Conservation (phyloP, 2,888 invertebrate genomes). For the Caenorhabditis sp. region DNA sequence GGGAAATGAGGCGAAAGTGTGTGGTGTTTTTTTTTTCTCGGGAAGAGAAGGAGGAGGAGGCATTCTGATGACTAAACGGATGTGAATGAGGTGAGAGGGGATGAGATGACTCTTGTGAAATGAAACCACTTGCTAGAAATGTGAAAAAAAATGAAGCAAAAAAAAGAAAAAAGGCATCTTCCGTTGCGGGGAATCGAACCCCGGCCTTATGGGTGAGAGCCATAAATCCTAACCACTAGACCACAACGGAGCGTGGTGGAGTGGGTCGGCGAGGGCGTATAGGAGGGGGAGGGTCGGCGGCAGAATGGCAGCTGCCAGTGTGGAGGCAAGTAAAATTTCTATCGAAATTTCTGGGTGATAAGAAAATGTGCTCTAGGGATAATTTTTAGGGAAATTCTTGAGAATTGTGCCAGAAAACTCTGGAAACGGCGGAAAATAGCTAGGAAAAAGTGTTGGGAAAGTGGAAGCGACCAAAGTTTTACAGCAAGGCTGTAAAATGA, state of each 20-base stretch:
- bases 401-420: too few species aligned
- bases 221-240: constrained; percentile 76
- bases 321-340: too few species aligned
- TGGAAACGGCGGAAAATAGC: too few species aligned
- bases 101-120: background rate
- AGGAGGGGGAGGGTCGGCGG: background rate
- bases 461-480: background rate
- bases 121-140: too few species aligned
- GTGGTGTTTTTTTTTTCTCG: background rate
- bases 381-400: background rate
- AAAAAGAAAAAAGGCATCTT: constrained; percentile 29
- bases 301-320: background rate
- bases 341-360: background rate
- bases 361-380: background rate
- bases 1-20: constrained; percentile 38
- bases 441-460: background rate
- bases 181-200: constrained; percentile 73
- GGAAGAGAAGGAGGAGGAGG: background rate
- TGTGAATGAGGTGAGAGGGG: constrained; percentile 16
- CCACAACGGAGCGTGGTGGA: constrained; percentile 67
- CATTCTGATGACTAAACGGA: constrained; percentile 43
- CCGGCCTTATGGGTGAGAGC: constrained; percentile 76
- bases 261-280: background rate
- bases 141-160: background rate
- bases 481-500: background rate